phyloP scores from a whole-genome alignment of 2,797 vertebrate species.

The Picus viridis region DNA sequence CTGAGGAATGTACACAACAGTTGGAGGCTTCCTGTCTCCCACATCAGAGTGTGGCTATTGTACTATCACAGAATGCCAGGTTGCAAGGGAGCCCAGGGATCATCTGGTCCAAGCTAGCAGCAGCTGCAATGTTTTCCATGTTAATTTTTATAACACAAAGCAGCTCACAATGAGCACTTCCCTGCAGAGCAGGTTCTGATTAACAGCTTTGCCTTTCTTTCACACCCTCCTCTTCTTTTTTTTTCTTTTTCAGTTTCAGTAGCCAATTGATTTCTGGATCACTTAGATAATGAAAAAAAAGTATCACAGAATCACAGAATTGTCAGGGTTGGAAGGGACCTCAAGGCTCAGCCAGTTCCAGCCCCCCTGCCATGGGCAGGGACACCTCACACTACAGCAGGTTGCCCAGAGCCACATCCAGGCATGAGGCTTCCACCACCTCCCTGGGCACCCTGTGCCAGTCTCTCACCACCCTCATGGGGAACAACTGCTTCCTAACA shows the following conservation, averaged over 20 bases:
- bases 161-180: neutral
- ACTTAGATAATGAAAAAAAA: too few species aligned
- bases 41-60: neutral
- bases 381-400: too few species aligned
- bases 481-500: too few species aligned
- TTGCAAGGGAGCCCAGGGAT: too few species aligned
- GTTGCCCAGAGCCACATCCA: too few species aligned
- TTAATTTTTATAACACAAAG: neutral
- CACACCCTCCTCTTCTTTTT: fast-evolving
- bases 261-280: neutral
- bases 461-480: too few species aligned
- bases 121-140: neutral
- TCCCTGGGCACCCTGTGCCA: too few species aligned
- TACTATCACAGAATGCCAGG: neutral
- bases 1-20: neutral
- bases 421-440: too few species aligned
- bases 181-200: neutral
- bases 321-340: too few species aligned
- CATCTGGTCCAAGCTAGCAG: neutral
- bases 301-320: too few species aligned
- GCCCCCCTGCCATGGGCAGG: too few species aligned
- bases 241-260: neutral
- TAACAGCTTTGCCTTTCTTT: neutral
- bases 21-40: neutral
- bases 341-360: too few species aligned